These are phyloP conservation scores for Caloenas nicobarica DNA, from an alignment of 2,113 vertebrate genomes.

Conservation along the genomic window DNA sequence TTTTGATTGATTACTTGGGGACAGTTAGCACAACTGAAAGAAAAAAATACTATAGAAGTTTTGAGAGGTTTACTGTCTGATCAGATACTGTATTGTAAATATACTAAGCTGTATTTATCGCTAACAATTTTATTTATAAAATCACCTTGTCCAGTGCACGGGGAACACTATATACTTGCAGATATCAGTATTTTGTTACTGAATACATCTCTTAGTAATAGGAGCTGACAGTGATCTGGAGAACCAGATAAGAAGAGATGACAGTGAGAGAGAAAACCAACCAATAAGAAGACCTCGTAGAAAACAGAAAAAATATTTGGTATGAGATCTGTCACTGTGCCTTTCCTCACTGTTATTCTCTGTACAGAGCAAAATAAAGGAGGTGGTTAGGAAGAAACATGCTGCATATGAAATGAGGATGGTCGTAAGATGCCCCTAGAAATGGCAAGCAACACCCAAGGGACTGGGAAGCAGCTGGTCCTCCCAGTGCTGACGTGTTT, in stretches of 20 bases:
- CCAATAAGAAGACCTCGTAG: background rate
- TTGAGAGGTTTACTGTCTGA: background rate
- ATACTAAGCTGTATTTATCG: background rate
- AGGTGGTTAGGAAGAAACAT: background rate
- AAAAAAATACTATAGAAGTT: background rate
- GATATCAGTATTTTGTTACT: background rate
- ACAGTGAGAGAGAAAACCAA: background rate
- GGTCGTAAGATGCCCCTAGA: background rate
- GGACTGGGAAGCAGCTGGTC: background rate
- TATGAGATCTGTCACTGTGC: background rate
- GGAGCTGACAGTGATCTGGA: background rate
- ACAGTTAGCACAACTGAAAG: background rate
- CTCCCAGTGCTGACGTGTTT: accelerated
- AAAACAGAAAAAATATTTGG: background rate
- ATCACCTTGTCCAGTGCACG: background rate
- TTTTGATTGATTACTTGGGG: background rate
- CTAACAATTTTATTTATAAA: background rate
- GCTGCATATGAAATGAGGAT: background rate
- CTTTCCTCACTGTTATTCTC: background rate
- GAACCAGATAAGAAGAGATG: background rate
- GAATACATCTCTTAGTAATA: background rate
- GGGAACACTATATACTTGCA: background rate
- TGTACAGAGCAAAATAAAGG: background rate
- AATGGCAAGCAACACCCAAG: accelerated
- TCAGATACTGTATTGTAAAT: background rate